Percentiles rank a stretch among this genome's conserved stretches.
Evolutionary conservation across 2,797 vertebrate species (phyloP).

Genomic region (Crenuchus spilurus): DNA sequence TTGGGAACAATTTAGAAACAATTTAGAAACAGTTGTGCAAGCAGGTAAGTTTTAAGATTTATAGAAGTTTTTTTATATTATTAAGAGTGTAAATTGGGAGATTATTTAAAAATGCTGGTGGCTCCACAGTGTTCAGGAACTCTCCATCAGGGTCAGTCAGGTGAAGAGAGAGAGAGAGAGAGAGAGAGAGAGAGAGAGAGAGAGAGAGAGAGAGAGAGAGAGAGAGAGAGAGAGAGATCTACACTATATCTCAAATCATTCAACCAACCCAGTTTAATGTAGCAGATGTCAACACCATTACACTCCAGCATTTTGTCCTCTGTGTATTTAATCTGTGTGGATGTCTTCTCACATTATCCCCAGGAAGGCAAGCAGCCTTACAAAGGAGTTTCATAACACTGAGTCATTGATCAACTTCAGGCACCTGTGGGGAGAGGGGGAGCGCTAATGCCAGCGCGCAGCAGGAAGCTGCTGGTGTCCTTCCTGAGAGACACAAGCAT

Average conservation of each 20-base stretch:
- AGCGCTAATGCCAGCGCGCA: slow-evolving; percentile 39
- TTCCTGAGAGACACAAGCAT: slow-evolving; percentile 36
- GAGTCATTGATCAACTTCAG: slow-evolving; percentile 52
- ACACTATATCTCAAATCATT: neutral
- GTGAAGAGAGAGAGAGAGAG: too few species aligned
- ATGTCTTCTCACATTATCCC: slow-evolving; percentile 32
- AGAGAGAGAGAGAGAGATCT: too few species aligned
- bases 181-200: too few species aligned
- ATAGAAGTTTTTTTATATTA: too few species aligned
- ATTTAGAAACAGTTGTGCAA: too few species aligned
- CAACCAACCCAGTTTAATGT: neutral
- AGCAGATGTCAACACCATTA: slow-evolving; percentile 22
- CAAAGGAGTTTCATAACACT: slow-evolving; percentile 33
- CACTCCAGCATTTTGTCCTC: slow-evolving; percentile 18
- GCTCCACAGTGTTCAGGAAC: too few species aligned
- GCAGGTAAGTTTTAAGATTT: too few species aligned
- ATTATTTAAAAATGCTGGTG: too few species aligned
- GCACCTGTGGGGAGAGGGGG: slow-evolving; percentile 25
- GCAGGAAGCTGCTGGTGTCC: slow-evolving; percentile 44
- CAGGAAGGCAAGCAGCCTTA: slow-evolving; percentile 10
- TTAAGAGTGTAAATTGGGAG: too few species aligned
- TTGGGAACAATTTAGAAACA: too few species aligned
- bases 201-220: too few species aligned
- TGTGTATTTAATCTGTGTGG: slow-evolving; percentile 6
- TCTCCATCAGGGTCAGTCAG: too few species aligned